These are phyloP conservation scores for Euschistus heros DNA, from an alignment of 1,140 invertebrate genomes.

Conservation along the genomic window DNA sequence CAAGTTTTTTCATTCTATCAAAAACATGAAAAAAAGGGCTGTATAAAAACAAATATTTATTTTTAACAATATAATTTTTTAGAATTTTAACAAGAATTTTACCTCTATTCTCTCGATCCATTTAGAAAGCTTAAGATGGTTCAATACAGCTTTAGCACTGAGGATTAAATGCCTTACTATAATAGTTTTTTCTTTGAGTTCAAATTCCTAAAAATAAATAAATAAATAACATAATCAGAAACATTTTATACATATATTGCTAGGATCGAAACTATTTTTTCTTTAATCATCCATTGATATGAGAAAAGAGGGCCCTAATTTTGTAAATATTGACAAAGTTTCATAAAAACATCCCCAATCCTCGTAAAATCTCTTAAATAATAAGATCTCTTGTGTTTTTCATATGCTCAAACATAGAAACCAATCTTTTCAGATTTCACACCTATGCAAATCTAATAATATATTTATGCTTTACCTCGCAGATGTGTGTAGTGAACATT, in stretches of 20 bases:
- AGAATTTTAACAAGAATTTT: not conserved
- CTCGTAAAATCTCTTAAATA: too few species aligned
- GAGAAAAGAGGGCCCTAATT: too few species aligned
- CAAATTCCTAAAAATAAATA: conserved; percentile 20
- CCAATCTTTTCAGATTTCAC: too few species aligned
- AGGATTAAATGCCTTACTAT: conserved; percentile 16
- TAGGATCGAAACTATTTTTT: not conserved
- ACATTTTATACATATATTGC: not conserved
- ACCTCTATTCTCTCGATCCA: conserved; percentile 25
- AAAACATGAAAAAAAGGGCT: not conserved
- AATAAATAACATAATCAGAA: not conserved
- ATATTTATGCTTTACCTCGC: too few species aligned
- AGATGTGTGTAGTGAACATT: too few species aligned
- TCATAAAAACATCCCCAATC: too few species aligned
- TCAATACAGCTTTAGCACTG: conserved; percentile 17
- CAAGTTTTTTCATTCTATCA: conserved; percentile 13
- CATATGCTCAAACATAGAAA: too few species aligned
- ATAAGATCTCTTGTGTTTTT: too few species aligned
- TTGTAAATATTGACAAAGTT: too few species aligned
- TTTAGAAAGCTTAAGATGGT: conserved; percentile 4
- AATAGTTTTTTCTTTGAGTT: not conserved
- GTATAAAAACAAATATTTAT: not conserved
- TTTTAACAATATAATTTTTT: not conserved
- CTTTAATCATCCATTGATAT: too few species aligned
- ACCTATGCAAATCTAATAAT: too few species aligned